Base-by-base conservation (phyloP, 2,888 invertebrate genomes). In the Leptopterna dolabrata region DNA sequence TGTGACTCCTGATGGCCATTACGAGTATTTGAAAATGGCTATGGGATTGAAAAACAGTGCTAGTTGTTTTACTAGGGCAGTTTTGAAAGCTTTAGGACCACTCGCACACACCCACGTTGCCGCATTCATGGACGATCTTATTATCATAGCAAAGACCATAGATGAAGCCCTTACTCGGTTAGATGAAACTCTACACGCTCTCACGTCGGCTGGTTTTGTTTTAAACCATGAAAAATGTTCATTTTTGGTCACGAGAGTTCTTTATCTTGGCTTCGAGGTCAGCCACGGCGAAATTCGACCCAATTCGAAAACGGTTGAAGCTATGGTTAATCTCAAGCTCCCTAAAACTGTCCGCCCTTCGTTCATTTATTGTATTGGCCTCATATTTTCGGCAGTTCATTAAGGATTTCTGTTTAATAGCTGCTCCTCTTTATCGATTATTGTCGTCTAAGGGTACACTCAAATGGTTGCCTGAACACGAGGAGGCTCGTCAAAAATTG, bases 121-220 rank as follows among this genome's bases (percentile, higher is more conserved):
- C n/a, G n/a, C n/a, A n/a, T n/a, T n/a, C n/a, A n/a, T 91, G 85
- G 90, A 91, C 73, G 91, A 91, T 78, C 70, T 90, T 4, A 88
- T 90, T n/a, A 90, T 91, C 13, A 89, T 89, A n/a, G 83, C 90
- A 0, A 70, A 82, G 13, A 87, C 86, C n/a, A 86, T 89, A 78
- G 78, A 89, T 16, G 90, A 90, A 36, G 91, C 90, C 63, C 24
- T 91, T 0, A 87, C 89, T 87, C 90, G n/a, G n/a, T n/a, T n/a
- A n/a, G n/a, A n/a, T n/a, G n/a, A n/a, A n/a, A n/a, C n/a, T n/a
- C n/a, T n/a, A n/a, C n/a, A n/a, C n/a, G n/a, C n/a, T n/a, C n/a
- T n/a, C n/a, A n/a, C n/a, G n/a, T n/a, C n/a, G n/a, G n/a, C n/a
- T n/a, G n/a, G n/a, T n/a, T n/a, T n/a, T n/a, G n/a, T n/a, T n/a